A percentile compares a stretch with the other conserved stretches of the same genome.
These are phyloP conservation scores for Xestoiulus laeticollis DNA, from an alignment of 2,888 invertebrate genomes.

Conservation along the genomic window DNA sequence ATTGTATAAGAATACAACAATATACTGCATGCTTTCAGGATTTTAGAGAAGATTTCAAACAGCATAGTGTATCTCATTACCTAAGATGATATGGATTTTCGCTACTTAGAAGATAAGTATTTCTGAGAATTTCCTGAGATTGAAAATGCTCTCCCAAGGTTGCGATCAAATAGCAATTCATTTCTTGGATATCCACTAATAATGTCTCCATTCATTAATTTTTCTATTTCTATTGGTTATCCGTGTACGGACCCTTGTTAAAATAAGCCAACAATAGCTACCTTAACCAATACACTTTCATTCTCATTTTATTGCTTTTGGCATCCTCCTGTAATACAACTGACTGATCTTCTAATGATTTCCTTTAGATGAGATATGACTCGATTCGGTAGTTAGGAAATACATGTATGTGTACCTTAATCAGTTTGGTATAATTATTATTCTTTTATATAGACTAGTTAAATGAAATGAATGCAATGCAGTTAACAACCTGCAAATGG, in stretches of 20 bases:
- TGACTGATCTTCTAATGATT: background rate
- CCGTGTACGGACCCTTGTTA: background rate
- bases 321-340: background rate
- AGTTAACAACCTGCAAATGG: no score
- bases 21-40: no score
- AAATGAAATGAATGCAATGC: no score
- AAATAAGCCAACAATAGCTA: background rate
- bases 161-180: background rate
- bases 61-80: background rate
- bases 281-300: background rate
- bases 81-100: background rate
- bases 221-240: background rate
- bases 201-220: background rate
- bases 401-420: background rate
- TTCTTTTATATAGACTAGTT: no score
- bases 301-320: background rate
- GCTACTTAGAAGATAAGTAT: background rate
- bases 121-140: background rate
- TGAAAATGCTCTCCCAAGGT: background rate
- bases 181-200: background rate
- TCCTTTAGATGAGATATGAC: background rate
- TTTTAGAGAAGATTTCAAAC: no score
- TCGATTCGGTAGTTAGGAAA: background rate
- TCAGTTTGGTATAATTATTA: background rate
- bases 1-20: no score